Evolutionary conservation across 2,113 vertebrate genomes (phyloP), one percentile per base, ranked within the genome.

Genomic region (Zingel zingel): DNA sequence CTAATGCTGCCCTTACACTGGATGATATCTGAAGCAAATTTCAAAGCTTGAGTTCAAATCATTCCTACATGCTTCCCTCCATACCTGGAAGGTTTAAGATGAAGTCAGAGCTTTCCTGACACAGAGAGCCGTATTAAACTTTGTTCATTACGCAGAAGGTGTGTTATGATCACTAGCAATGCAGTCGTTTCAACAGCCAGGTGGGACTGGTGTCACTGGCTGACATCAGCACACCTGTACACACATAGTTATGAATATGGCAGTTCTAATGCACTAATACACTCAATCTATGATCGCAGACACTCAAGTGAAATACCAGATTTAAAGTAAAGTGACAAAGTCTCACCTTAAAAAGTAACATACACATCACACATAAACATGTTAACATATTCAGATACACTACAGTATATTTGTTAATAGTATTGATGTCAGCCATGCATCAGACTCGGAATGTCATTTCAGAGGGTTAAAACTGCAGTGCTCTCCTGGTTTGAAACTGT

Each of bases 11-110:
- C 72, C 27, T 62, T 62, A 23, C 15, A 11, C 21, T 53, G 30
- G 45, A 62, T 50, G 27, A 62, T 50, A 74, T 36, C 27, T 62
- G 58, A 74, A 36, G 47, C 58, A 74, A 10, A 63, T 74, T 74
- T 25, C 8, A 30, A 53, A 51, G 14, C 21, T 53, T 2, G 27
- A 62, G 25, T 62, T 51, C 18, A 51, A 50, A 30, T 62, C 7
- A 33, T 27, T 15, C 18, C 15, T 2, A 4, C 54, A 13, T 27
- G 16, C 14, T 23, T 23, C 14, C 3, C 14, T 23, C 47, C 27
- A 19, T 2, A 62, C 14, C 10, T 16, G 12, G 5, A 36, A 36
- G 18, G 57, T 62, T n/a, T 51, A 33, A 33, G 25, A 33, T 1
- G 0, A n/a, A 68, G 66, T 8, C 18, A 36, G 25, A 33, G 27